phyloP scores from a whole-genome alignment of 1,140 invertebrate species.

The Magallana angulata region DNA sequence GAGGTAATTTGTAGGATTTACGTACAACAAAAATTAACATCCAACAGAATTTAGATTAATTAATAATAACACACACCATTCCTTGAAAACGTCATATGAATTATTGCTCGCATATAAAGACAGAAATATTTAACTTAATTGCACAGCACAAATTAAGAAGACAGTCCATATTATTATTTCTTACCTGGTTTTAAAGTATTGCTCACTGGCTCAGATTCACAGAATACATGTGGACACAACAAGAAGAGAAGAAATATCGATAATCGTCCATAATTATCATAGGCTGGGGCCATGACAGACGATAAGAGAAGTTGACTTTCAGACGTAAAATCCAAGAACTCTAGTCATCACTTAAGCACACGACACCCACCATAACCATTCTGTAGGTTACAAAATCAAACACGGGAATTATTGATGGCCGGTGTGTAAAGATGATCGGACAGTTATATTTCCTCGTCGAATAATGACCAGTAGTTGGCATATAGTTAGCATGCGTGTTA shows the following conservation, averaged over 20 bases:
- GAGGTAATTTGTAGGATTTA: too few species aligned
- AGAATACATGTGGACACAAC: background rate
- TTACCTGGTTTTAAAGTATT: background rate
- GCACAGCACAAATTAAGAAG: too few species aligned
- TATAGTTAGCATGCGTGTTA: constrained; percentile 33
- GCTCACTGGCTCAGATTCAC: too few species aligned
- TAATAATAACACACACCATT: too few species aligned
- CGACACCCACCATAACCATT: background rate
- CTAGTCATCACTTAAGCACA: background rate
- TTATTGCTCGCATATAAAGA: too few species aligned
- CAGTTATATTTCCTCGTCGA: constrained; percentile 20
- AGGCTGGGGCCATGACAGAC: background rate
- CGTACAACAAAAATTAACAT: too few species aligned
- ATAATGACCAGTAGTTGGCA: constrained; percentile 16
- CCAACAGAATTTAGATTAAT: too few species aligned
- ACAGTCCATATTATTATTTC: background rate
- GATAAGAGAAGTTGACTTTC: background rate
- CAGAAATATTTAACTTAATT: too few species aligned
- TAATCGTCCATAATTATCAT: constrained; percentile 16
- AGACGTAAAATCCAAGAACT: constrained; percentile 5
- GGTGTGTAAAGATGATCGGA: background rate
- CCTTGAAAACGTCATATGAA: too few species aligned
- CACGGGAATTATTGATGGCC: background rate
- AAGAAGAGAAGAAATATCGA: constrained; percentile 1
- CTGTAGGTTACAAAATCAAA: constrained; percentile 15